Evolutionary conservation across 2,113 vertebrate genomes (phyloP).

Genomic region (Equus przewalskii): DNA sequence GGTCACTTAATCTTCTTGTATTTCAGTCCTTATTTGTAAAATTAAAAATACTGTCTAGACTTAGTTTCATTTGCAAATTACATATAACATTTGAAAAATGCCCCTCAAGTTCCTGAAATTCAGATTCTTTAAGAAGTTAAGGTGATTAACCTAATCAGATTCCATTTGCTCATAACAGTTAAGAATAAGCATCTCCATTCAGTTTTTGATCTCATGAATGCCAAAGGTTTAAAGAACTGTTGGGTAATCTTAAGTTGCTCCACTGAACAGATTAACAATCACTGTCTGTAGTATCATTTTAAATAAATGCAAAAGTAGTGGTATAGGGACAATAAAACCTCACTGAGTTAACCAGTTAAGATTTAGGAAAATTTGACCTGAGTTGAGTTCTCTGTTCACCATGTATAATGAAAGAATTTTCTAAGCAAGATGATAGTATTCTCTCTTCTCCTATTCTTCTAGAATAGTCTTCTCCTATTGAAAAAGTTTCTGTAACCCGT

Average conservation of each 20-base stretch:
- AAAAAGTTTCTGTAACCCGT: neutral
- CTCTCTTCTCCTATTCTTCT: neutral
- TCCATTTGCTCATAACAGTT: conserved; percentile 43
- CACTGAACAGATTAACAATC: conserved; percentile 26
- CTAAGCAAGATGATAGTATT: conserved; percentile 24
- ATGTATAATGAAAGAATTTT: conserved; percentile 51
- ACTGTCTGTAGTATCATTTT: conserved; percentile 17
- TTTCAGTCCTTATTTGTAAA: conserved; percentile 20
- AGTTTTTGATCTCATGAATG: conserved; percentile 48
- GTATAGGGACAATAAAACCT: conserved; percentile 21
- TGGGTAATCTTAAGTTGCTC: conserved; percentile 4
- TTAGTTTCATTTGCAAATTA: conserved; percentile 28
- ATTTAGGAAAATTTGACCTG: conserved; percentile 43
- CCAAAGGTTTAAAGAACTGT: conserved; percentile 3
- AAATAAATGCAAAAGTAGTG: conserved; percentile 40
- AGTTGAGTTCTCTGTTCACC: conserved; percentile 3
- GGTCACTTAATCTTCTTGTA: neutral
- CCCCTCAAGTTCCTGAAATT: conserved; percentile 21
- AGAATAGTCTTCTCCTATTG: neutral
- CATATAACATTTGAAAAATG: neutral
- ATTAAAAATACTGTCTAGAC: conserved; percentile 5
- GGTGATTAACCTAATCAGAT: neutral
- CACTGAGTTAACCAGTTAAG: conserved; percentile 28
- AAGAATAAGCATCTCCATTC: neutral
- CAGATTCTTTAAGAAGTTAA: neutral